Evolutionary conservation across 1,140 invertebrate species (phyloP), one percentile per base, ranked within the genome.

Genomic region (Acromyrmex echinatior): DNA sequence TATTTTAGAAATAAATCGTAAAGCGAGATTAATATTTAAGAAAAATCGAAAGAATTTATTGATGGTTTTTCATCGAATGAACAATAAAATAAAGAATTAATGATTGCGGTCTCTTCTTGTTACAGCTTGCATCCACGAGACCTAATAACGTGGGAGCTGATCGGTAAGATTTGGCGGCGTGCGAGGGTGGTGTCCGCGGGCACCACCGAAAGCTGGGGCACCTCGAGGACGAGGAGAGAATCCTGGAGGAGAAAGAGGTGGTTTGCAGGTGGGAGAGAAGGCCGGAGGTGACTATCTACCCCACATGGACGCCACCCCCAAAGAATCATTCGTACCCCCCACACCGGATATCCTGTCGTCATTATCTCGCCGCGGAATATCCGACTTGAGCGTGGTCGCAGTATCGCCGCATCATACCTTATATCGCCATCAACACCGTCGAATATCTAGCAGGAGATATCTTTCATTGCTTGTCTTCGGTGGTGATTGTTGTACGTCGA

Each of bases 251-350:
- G 92, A 90, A 90, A 86, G 87, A 87, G 86, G 87, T 79, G 86
- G 88, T 39, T 71, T 74, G 76, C 21, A 73, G 78, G 88, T 74
- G 91, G 87, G 89, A 93, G 92, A 88, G 81, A 88, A 90, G 90
- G 80, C 88, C 89, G 91, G 90, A 93, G 93, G 93, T 94, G 93
- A 94, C 92, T 93, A 94, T 92, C 77, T 89, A 93, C 93, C 90
- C 93, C 93, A 93, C 93, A 94, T 94, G 93, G 93, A 94, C 93
- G 91, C 93, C 93, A 93, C 87, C 92, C 91, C 85, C 91, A 92
- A 92, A 92, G 90, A 65, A 94, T 89, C 90, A 86, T 87, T 90
- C 92, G 81, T 87, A 93, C 88, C 92, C 92, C 92, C 92, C 84
- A 92, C 90, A 92, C 84, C 92, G 92, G 90, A 93, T 91, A 93